Evolutionary conservation across 2,888 invertebrate genomes (phyloP).

Genomic region (Lapara coniferarum): DNA sequence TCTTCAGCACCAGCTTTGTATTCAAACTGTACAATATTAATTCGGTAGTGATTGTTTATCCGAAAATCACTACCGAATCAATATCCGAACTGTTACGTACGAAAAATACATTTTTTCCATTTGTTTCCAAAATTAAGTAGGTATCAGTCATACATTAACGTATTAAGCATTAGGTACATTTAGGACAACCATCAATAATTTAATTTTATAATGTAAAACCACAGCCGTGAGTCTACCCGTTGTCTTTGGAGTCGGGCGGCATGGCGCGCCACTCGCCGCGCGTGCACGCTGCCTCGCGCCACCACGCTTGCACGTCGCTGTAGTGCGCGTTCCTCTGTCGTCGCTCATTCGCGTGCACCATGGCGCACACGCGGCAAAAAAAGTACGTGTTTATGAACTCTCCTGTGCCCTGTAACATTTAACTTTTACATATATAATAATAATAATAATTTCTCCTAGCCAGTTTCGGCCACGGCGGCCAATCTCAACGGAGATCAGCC

Average conservation of each 20-base stretch:
- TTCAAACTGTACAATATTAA: background rate
- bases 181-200: slow-evolving; percentile 16
- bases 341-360: slow-evolving; percentile 87
- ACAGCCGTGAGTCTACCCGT: slow-evolving; percentile 40
- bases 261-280: slow-evolving; percentile 70
- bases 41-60: background rate
- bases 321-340: slow-evolving; percentile 83
- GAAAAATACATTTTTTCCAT: background rate
- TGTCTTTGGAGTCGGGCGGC: slow-evolving; percentile 45
- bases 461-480: too few species aligned
- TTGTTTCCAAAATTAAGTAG: background rate
- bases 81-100: background rate
- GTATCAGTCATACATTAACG: slow-evolving; percentile 5
- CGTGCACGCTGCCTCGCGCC: slow-evolving; percentile 90
- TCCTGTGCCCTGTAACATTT: slow-evolving; percentile 88
- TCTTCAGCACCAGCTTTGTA: background rate
- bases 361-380: slow-evolving; percentile 95
- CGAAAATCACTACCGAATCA: too few species aligned
- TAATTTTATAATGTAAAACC: background rate
- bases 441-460: too few species aligned
- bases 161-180: slow-evolving; percentile 24
- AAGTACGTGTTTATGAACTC: slow-evolving; percentile 98
- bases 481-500: too few species aligned
- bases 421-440: too few species aligned
- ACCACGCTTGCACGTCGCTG: slow-evolving; percentile 95